Evolutionary conservation across 64 coral and sea anemone species (phyloP), one percentile per base, ranked within the genome.

Genomic region (Montipora sp.): DNA sequence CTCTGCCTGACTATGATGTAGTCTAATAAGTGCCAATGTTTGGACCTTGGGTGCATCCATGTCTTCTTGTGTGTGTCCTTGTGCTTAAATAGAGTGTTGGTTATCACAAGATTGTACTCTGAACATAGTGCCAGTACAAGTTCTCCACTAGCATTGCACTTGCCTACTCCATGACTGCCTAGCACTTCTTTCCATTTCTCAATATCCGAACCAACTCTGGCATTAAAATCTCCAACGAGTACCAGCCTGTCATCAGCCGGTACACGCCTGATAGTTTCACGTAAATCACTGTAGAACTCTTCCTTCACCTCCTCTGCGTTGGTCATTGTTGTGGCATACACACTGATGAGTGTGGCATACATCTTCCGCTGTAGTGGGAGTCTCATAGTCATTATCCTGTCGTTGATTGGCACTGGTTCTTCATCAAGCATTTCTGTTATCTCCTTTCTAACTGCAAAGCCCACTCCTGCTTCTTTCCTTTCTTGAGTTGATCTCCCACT

Each of bases 1-100:
- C 9, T 59, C 87, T 53, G 75, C 75, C 45, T 58, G 18, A 51
- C 77, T 59, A 67, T 80, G 22, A 67, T 48, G 83, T 83, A 75
- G 68, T 92, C 80, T 67, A 83, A 69, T 7, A 84, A 51, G 79
- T 92, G 90, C 79, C 79, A 92, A 11, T 92, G 77, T 20, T 80
- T 90, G 14, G 76, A 90, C 14, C 76, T 12, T 16, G 77, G 59
- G 24, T 90, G 75, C 88, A 80, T 90, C 88, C 44, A 69, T 8
- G 77, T 90, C 10, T 12, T 80, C 63, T 69, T 90, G 46, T 90
- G 77, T n/a, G 2, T 11, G 3, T 90, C 27, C 61, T 80, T 80
- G 3, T 80, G 77, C 88, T 80, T 79, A 48, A 79, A 80, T 1
- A 80, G 9, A 49, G 88, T 90, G 77, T 90, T 90, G 16, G 88